Evolutionary conservation across 2,113 vertebrate species (phyloP).

Genomic region (Phodopus roborovskii): DNA sequence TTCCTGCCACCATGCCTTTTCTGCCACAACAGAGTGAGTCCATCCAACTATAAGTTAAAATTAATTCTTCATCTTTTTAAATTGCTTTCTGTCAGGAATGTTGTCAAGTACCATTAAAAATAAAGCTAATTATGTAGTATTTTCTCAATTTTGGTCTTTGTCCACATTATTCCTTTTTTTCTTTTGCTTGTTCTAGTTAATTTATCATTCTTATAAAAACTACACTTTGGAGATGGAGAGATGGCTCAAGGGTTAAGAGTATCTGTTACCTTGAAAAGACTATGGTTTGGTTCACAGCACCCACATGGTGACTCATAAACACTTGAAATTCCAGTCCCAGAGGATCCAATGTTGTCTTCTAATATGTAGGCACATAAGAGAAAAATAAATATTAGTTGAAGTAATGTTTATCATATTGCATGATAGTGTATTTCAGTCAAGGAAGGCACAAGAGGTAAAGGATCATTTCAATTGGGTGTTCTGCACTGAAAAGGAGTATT

Average conservation of each 20-base stretch:
- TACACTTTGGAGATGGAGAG: background rate
- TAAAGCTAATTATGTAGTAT: background rate
- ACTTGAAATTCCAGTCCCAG: background rate
- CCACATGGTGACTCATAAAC: background rate
- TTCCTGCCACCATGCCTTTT: background rate
- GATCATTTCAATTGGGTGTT: background rate
- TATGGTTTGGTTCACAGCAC: background rate
- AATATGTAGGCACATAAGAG: background rate
- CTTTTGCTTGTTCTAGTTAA: background rate
- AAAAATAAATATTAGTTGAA: background rate
- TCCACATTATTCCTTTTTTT: background rate
- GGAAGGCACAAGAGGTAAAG: background rate
- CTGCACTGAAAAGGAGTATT: background rate
- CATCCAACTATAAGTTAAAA: background rate
- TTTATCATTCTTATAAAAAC: background rate
- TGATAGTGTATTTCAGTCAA: background rate
- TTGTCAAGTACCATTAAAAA: background rate
- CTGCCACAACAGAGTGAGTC: background rate
- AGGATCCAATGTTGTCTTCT: background rate
- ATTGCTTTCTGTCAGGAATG: background rate
- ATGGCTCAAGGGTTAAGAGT: background rate
- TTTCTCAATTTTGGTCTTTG: background rate
- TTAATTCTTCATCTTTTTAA: background rate
- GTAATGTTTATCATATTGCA: background rate
- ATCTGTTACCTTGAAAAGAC: background rate